Base-by-base conservation (phyloP, 2,888 invertebrate genomes). In the Drosophila rubida region DNA sequence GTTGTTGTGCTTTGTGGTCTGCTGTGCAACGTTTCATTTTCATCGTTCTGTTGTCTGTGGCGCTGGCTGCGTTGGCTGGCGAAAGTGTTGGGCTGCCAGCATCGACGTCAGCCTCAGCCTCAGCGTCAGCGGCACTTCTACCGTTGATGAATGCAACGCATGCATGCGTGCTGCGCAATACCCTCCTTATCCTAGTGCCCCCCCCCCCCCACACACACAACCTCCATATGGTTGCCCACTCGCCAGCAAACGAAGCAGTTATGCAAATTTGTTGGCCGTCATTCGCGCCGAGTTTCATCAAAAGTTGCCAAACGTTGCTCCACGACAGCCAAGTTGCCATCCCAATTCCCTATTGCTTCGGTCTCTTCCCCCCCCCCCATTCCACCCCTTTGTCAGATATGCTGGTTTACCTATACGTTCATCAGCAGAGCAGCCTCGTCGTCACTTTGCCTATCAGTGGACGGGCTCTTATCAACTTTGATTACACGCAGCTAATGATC, bases 131-230 rank as follows among this genome's bases (percentile, higher is more conserved):
- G 16, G 48, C 58, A 58, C 35, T 48, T 48, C 69, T 59, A 73
- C 51, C 77, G 77, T 75, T 84, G 83, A 85, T 83, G 83, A 87
- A 85, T 83, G 83, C 86, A 87, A 79, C 79, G 82, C 82, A 83
- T 87, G 87, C 82, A 87, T 87, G 82, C 85, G 87, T 82, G 71
- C 84, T 72, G 54, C 74, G 75, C n/a, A n/a, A 58, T 60, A 70
- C 68, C 59, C 60, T 60, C 55, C 65, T 45, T 62, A 30, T 54
- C 35, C 42, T 37, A 59, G 50, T 48, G 4, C 13, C 42, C 55
- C n/a, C 16, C 16, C 44, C 5, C 64, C 48, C 53, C 16, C 25
- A 13, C 27, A n/a, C n/a, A n/a, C n/a, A n/a, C n/a, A n/a, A n/a
- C 6, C 32, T 14, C 25, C 30, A 3, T 19, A 8, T 42, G 46